phyloP scores from a whole-genome alignment of 2,888 invertebrate genomes.

The Apantesis nais region DNA sequence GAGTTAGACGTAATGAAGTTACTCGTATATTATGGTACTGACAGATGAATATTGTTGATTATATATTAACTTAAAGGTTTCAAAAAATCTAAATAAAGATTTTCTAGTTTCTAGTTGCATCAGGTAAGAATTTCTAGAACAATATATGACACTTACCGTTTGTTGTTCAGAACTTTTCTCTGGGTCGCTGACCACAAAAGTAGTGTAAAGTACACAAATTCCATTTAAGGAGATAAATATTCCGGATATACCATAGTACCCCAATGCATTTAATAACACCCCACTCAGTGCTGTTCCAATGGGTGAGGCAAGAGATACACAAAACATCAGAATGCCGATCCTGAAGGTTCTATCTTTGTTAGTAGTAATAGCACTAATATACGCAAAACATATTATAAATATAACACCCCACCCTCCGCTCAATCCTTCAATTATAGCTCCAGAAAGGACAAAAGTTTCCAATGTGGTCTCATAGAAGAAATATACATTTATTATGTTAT shows the following conservation, averaged over 20 bases:
- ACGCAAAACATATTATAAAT: slow-evolving; percentile 93
- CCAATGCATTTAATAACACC: slow-evolving; percentile 87
- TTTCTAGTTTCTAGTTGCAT: too few species aligned
- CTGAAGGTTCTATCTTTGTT: slow-evolving; percentile 91
- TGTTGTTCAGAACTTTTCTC: slow-evolving; percentile 66
- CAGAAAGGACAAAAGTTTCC: slow-evolving; percentile 90
- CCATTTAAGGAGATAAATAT: slow-evolving; percentile 88
- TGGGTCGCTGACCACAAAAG: slow-evolving; percentile 88
- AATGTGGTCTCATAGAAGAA: slow-evolving; percentile 90
- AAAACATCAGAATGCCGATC: slow-evolving; percentile 93
- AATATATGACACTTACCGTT: slow-evolving; percentile 56
- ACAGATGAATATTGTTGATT: not conserved
- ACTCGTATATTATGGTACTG: not conserved
- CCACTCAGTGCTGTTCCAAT: slow-evolving; percentile 94
- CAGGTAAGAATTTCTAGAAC: too few species aligned
- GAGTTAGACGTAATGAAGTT: not conserved
- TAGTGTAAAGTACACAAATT: slow-evolving; percentile 88
- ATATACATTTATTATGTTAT: slow-evolving; percentile 90
- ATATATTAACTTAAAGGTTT: not conserved
- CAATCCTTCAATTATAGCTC: slow-evolving; percentile 90
- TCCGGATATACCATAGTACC: slow-evolving; percentile 92
- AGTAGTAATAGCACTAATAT: slow-evolving; percentile 92
- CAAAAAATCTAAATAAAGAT: too few species aligned
- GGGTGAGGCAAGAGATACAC: slow-evolving; percentile 93
- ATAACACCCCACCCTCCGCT: slow-evolving; percentile 93